phyloP scores from a whole-genome alignment of 1,140 invertebrate genomes.

The Drosophila sulfurigaster region DNA sequence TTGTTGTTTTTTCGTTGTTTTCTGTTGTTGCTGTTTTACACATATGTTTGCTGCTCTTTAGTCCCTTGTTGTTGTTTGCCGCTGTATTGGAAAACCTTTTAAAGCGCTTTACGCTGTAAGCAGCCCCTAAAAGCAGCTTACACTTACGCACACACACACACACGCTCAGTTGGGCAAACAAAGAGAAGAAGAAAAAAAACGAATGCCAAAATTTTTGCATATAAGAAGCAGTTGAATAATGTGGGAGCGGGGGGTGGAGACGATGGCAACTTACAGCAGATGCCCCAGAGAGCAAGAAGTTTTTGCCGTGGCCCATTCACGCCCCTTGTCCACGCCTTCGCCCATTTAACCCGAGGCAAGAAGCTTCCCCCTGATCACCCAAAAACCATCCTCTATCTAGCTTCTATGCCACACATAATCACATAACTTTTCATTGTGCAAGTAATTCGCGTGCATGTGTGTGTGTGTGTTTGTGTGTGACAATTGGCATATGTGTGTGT shows the following conservation, averaged over 20 bases:
- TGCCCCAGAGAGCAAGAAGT: conserved; percentile 54
- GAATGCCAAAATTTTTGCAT: conserved; percentile 41
- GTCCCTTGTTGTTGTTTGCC: conserved; percentile 12
- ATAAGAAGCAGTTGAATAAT: conserved; percentile 6
- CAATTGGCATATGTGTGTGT: conserved; percentile 11
- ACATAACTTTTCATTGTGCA: conserved; percentile 55
- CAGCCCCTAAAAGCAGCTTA: conserved; percentile 75
- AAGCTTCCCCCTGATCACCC: background rate
- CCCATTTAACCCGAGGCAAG: conserved; percentile 28
- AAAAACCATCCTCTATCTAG: background rate
- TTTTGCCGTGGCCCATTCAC: conserved; percentile 16
- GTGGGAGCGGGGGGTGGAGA: background rate
- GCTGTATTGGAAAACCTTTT: conserved; percentile 66
- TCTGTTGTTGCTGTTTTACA: background rate
- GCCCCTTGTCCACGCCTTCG: background rate
- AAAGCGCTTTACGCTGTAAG: conserved; percentile 73
- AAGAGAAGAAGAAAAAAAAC: background rate
- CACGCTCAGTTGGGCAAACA: conserved; percentile 42
- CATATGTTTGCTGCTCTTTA: conserved; percentile 35
- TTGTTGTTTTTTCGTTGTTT: background rate
- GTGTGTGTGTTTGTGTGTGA: conserved; percentile 23
- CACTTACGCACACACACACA: conserved; percentile 47
- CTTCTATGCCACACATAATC: conserved; percentile 37
- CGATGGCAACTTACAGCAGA: conserved; percentile 8
- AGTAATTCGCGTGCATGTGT: conserved; percentile 27